phyloP scores from a whole-genome alignment of 2,888 invertebrate species.

The Orthosia gracilis region DNA sequence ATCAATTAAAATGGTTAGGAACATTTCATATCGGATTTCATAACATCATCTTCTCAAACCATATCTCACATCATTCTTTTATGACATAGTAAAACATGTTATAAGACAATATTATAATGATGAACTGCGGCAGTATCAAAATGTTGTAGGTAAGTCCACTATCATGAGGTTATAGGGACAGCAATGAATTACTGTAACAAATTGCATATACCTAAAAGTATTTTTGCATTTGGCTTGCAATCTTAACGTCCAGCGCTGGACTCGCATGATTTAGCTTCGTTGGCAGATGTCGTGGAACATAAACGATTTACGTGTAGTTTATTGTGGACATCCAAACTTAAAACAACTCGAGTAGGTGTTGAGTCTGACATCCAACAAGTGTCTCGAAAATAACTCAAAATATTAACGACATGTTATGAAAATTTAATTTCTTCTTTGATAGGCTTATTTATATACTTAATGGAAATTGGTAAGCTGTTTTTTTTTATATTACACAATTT shows the following conservation, averaged over 20 bases:
- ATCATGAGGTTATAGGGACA: slow-evolving; percentile 26
- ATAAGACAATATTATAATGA: slow-evolving; percentile 16
- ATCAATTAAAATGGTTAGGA: slow-evolving; percentile 1
- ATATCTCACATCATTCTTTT: neutral
- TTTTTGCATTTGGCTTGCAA: slow-evolving; percentile 70
- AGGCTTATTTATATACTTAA: slow-evolving; percentile 43
- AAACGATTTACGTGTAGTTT: slow-evolving; percentile 57
- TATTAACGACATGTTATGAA: slow-evolving; percentile 54
- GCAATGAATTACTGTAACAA: slow-evolving; percentile 56
- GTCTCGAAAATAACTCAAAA: slow-evolving; percentile 49
- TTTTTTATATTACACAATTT: slow-evolving; percentile 26
- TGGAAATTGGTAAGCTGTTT: slow-evolving; percentile 17
- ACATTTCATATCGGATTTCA: slow-evolving; percentile 24
- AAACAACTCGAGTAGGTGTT: slow-evolving; percentile 67
- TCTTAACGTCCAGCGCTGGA: slow-evolving; percentile 64
- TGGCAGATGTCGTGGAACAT: slow-evolving; percentile 69
- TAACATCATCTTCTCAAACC: neutral
- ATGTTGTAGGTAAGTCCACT: slow-evolving; percentile 6
- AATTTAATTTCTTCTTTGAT: slow-evolving; percentile 49
- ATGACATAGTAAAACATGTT: slow-evolving; percentile 1
- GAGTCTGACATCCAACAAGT: slow-evolving; percentile 64
- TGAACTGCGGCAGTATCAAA: slow-evolving; percentile 33
- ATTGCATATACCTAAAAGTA: slow-evolving; percentile 48
- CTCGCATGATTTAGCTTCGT: slow-evolving; percentile 71
- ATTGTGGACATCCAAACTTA: slow-evolving; percentile 66